These are phyloP conservation scores for Eupithecia inturbata DNA, from an alignment of 2,888 invertebrate species.

Conservation along the genomic window DNA sequence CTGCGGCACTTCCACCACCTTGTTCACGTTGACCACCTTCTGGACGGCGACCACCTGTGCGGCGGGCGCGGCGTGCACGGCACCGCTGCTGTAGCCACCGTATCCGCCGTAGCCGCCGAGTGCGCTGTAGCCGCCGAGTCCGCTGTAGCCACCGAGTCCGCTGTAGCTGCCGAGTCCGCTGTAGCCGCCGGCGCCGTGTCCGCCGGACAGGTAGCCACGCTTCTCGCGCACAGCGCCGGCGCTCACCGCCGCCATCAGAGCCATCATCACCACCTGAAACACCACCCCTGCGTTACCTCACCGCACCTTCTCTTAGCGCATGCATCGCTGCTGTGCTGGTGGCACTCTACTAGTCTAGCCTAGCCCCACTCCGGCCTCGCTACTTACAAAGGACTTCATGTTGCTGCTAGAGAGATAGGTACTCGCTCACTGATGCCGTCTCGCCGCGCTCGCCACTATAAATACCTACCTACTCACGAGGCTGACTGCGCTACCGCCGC, in stretches of 20 bases:
- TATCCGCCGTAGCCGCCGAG: conserved; percentile 35
- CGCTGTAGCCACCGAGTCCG: conserved; percentile 26
- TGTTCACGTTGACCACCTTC: conserved; percentile 58
- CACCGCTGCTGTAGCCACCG: conserved; percentile 30
- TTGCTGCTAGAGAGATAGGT: conserved; percentile 16
- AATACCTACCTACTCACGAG: too few species aligned
- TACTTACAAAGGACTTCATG: conserved; percentile 39
- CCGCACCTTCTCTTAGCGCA: background rate
- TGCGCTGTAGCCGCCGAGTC: conserved; percentile 29
- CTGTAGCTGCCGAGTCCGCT: conserved; percentile 33
- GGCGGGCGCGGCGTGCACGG: conserved; percentile 35
- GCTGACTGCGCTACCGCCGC: background rate
- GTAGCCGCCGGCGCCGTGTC: conserved; percentile 31
- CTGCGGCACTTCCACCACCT: conserved; percentile 58
- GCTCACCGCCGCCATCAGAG: conserved; percentile 39
- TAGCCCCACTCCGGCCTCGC: background rate
- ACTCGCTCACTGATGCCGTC: background rate
- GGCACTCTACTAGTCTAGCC: conserved; percentile 18
- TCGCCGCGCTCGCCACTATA: conserved; percentile 12
- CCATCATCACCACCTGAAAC: conserved; percentile 36
- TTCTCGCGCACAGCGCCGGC: conserved; percentile 44
- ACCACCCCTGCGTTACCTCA: conserved; percentile 10
- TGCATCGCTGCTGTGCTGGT: background rate
- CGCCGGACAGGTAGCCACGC: conserved; percentile 37
- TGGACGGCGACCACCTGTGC: conserved; percentile 52